These are phyloP conservation scores for Vespertilio murinus DNA, from an alignment of 2,797 vertebrate genomes.

Conservation along the genomic window DNA sequence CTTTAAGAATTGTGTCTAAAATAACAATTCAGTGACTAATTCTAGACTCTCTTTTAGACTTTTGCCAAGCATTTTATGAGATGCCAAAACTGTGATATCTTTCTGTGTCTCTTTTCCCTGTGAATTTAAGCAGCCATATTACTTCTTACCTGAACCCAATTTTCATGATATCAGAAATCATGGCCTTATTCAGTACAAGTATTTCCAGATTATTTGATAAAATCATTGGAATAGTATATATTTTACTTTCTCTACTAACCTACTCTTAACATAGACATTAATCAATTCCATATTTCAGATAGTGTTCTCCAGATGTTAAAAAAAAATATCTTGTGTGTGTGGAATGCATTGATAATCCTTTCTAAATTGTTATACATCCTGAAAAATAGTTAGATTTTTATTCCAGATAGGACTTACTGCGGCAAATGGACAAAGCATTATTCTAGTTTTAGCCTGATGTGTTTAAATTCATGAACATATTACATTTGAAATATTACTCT, in stretches of 20 bases:
- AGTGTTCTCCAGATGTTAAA: not conserved
- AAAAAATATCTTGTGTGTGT: not conserved
- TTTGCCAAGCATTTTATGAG: not conserved
- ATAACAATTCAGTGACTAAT: slow-evolving; percentile 5
- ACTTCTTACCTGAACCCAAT: not conserved
- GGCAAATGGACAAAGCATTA: not conserved
- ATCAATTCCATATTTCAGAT: not conserved
- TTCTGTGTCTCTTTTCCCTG: not conserved
- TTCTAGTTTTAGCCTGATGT: not conserved
- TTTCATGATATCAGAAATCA: not conserved
- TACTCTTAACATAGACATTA: not conserved
- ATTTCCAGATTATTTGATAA: not conserved
- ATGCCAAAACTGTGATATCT: not conserved
- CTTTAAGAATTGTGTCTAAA: slow-evolving; percentile 34
- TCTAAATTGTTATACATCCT: not conserved
- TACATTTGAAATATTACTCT: not conserved
- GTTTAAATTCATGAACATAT: not conserved
- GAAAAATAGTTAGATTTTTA: not conserved
- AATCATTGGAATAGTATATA: not conserved
- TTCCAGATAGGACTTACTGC: not conserved
- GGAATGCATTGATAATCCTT: not conserved
- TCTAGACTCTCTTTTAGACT: not conserved
- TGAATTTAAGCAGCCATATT: not conserved
- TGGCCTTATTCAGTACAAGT: not conserved
- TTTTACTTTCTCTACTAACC: not conserved